phyloP scores from a whole-genome alignment of 1,140 invertebrate genomes.

The Diabrotica undecimpunctata region DNA sequence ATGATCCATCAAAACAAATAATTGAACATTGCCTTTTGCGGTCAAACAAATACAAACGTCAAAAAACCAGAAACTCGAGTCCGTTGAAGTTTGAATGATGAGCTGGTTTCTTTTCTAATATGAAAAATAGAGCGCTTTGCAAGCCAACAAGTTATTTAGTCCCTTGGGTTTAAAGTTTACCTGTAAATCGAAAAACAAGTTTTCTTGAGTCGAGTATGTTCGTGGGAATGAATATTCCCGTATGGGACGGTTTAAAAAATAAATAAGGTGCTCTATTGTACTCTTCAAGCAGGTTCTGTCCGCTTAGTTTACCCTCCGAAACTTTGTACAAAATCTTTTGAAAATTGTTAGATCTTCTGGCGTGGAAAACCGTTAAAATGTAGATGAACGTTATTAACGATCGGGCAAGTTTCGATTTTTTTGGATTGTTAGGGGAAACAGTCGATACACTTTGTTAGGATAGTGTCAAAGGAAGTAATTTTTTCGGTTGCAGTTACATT shows the following conservation, averaged over 20 bases:
- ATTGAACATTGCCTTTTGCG: not conserved
- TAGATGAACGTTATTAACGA: constrained; percentile 20
- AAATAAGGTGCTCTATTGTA: constrained; percentile 29
- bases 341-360: constrained; percentile 16
- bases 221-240: constrained; percentile 26
- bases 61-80: constrained; percentile 1
- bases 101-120: not conserved
- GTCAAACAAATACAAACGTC: not conserved
- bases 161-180: constrained; percentile 17
- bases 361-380: constrained; percentile 23
- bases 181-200: constrained; percentile 30
- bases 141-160: constrained; percentile 5
- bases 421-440: constrained; percentile 14
- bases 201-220: constrained; percentile 16
- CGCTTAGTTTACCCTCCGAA: constrained; percentile 22
- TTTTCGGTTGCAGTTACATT: not conserved
- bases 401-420: constrained; percentile 20
- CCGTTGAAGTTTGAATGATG: not conserved
- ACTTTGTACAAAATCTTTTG: constrained; percentile 20
- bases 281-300: constrained; percentile 19
- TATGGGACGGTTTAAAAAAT: constrained; percentile 26
- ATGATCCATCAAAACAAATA: not conserved
- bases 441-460: not conserved
- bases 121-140: constrained; percentile 4
- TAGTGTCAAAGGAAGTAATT: not conserved